These are phyloP conservation scores for Lepetodrilus schrolli DNA, from an alignment of 2,888 invertebrate species.

Conservation along the genomic window DNA sequence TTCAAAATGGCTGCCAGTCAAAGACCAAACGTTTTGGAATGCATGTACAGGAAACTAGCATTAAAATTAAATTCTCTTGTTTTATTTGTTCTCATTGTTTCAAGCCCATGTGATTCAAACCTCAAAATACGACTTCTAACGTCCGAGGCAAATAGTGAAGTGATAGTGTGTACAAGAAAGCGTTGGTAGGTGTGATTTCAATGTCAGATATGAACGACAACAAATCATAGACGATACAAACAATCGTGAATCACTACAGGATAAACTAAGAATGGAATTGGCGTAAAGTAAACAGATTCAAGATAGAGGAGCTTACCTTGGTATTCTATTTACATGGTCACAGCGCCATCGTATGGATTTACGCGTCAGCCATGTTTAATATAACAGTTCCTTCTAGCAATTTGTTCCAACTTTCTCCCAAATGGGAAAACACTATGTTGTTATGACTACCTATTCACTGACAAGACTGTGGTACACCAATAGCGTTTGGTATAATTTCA, in stretches of 20 bases:
- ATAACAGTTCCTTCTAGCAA: background rate
- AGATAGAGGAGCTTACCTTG: background rate
- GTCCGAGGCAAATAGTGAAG: background rate
- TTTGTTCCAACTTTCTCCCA: background rate
- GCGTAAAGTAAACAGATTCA: background rate
- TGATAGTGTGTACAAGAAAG: too few relatives aligned
- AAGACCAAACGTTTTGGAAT: too few relatives aligned
- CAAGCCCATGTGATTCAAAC: too few relatives aligned
- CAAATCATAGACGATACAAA: background rate
- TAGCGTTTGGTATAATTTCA: background rate
- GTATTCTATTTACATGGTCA: background rate
- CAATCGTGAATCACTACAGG: background rate
- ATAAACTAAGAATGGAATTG: background rate
- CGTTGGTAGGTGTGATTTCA: background rate
- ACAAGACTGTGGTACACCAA: background rate
- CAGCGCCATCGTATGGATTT: background rate
- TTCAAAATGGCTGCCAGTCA: background rate
- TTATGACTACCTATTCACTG: background rate
- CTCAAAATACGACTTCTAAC: background rate
- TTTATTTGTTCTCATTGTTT: too few relatives aligned
- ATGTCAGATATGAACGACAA: background rate
- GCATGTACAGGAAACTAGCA: too few relatives aligned
- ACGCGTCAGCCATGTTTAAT: background rate
- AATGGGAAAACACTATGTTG: slow-evolving; percentile 11
- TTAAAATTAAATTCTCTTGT: too few relatives aligned